Conservation (phyloP, 1,140 invertebrate genomes). For the Lepidostoma basale region DNA sequence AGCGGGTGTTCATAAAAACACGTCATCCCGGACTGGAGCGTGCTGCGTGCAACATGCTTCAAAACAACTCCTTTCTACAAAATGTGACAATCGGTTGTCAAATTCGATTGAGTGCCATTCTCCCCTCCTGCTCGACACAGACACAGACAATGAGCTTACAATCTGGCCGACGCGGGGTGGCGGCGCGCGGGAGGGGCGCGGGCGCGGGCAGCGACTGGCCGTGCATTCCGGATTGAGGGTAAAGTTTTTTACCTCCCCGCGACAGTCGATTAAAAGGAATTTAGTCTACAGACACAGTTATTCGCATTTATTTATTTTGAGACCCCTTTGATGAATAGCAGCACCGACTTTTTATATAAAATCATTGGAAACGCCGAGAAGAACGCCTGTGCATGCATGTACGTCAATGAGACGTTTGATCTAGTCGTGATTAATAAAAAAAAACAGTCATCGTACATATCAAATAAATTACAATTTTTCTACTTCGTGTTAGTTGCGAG, state of each 20-base stretch:
- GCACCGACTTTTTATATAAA: conserved; percentile 35
- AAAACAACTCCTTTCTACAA: background rate
- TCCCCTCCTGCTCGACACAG: background rate
- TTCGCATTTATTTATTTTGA: conserved; percentile 45
- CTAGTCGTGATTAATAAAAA: no score
- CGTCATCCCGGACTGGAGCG: no score
- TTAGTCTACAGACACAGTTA: conserved; percentile 46
- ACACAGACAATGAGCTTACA: conserved; percentile 12
- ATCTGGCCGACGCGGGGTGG: background rate
- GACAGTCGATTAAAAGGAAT: conserved; percentile 46
- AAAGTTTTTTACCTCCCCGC: conserved; percentile 38
- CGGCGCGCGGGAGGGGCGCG: background rate
- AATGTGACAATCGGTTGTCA: background rate
- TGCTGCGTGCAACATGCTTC: no score
- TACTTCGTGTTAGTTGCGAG: no score
- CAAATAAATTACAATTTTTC: no score
- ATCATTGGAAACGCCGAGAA: conserved; percentile 18
- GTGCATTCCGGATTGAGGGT: conserved; percentile 36
- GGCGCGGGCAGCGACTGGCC: conserved; percentile 5
- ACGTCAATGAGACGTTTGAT: conserved; percentile 38
- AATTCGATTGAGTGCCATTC: background rate
- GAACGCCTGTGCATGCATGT: conserved; percentile 41
- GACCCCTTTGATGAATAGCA: conserved; percentile 44
- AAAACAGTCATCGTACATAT: no score
- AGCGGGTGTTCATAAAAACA: no score